phyloP scores from a whole-genome alignment of 2,797 vertebrate genomes.

The Falco berigora region DNA sequence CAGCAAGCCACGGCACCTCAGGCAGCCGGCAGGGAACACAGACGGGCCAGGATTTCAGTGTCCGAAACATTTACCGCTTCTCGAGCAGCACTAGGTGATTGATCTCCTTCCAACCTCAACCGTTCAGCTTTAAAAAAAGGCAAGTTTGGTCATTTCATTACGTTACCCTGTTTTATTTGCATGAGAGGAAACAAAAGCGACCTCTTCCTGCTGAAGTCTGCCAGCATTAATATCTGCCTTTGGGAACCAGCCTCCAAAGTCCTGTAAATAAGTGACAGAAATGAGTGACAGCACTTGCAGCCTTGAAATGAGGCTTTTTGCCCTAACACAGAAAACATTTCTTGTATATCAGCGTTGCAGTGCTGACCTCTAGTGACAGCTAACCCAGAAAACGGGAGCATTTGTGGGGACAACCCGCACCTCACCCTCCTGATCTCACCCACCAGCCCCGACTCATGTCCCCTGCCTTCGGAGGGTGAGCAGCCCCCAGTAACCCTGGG shows the following conservation, averaged over 20 bases:
- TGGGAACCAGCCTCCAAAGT: background rate
- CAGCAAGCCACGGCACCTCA: background rate
- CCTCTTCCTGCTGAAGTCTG: background rate
- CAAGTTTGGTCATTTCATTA: background rate
- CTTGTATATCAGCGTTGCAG: background rate
- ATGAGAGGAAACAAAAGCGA: background rate
- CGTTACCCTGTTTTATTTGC: background rate
- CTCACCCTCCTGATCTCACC: background rate
- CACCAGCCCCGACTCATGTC: background rate
- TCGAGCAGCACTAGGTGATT: background rate
- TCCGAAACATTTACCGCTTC: no score
- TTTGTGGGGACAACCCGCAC: background rate
- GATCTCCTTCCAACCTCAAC: background rate
- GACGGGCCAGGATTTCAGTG: background rate
- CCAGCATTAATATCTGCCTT: background rate
- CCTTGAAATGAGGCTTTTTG: background rate
- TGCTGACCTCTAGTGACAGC: slow-evolving; percentile 52
- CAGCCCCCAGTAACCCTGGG: background rate
- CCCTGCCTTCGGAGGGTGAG: no score
- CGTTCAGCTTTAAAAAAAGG: background rate
- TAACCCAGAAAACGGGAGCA: background rate
- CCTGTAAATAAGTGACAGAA: background rate
- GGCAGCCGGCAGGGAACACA: background rate
- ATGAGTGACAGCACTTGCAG: background rate
- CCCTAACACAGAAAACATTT: background rate